phyloP scores from a whole-genome alignment of 2,113 vertebrate species.

The Corydoras sp. region DNA sequence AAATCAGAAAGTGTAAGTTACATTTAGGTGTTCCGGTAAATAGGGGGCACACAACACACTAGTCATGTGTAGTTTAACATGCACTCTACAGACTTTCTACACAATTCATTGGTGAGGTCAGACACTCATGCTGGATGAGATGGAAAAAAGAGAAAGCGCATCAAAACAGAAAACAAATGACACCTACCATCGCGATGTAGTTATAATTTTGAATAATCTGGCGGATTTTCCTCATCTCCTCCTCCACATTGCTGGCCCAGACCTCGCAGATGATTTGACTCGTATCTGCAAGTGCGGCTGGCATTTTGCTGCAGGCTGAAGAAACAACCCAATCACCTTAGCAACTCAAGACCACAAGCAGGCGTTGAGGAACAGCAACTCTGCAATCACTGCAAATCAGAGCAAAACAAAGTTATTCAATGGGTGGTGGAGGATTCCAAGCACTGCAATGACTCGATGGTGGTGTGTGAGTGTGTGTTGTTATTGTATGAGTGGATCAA shows the following conservation, averaged over 20 bases:
- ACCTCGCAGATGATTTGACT: slow-evolving; percentile 98
- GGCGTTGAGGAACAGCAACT: slow-evolving; percentile 4
- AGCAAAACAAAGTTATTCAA: neutral
- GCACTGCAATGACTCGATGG: too few relatives aligned
- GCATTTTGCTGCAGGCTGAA: slow-evolving; percentile 75
- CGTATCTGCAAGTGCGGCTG: slow-evolving; percentile 91
- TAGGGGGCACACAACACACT: too few relatives aligned
- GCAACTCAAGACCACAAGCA: slow-evolving; percentile 32
- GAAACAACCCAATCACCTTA: slow-evolving; percentile 42
- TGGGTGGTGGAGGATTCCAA: too few relatives aligned
- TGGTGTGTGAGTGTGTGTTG: too few relatives aligned
- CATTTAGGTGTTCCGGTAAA: neutral
- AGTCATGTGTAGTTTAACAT: too few relatives aligned
- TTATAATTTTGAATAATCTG: slow-evolving; percentile 94
- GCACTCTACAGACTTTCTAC: too few relatives aligned
- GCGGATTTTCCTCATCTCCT: slow-evolving; percentile 96
- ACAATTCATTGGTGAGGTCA: too few relatives aligned
- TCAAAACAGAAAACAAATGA: neutral
- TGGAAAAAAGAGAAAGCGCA: neutral
- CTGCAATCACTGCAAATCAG: slow-evolving; percentile 13
- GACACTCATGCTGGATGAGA: neutral
- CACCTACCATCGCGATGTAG: slow-evolving; percentile 90
- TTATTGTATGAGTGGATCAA: too few relatives aligned
- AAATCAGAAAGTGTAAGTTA: neutral
- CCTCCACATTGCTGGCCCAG: slow-evolving; percentile 96